These are phyloP conservation scores for Lemur catta DNA, from an alignment of 2,797 vertebrate species.

Conservation along the genomic window DNA sequence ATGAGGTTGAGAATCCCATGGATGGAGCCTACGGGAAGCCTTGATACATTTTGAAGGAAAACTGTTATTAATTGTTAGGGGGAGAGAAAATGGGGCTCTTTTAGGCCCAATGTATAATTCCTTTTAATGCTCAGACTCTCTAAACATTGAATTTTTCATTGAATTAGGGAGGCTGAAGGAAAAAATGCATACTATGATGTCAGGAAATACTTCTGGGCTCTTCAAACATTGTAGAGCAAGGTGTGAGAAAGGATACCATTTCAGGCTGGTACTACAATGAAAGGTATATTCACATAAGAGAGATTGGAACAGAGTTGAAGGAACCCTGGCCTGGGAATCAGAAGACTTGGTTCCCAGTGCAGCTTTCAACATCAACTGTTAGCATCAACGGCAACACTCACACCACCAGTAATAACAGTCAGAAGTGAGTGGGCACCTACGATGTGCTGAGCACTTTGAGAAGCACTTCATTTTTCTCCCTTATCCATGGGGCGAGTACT, in stretches of 20 bases:
- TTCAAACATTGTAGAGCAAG: neutral
- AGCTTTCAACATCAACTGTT: neutral
- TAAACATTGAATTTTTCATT: conserved; percentile 74
- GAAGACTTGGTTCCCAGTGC: neutral
- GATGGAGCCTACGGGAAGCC: neutral
- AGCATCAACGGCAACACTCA: neutral
- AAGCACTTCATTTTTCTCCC: neutral
- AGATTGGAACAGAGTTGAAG: neutral
- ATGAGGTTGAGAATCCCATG: neutral
- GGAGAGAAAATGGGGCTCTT: conserved; percentile 62
- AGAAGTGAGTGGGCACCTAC: neutral
- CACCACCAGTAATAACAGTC: neutral
- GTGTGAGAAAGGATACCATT: neutral
- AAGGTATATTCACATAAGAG: neutral
- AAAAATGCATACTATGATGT: neutral
- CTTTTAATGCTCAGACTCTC: conserved; percentile 52
- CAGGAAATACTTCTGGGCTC: neutral
- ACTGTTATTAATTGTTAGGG: conserved; percentile 71
- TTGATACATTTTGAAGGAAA: conserved; percentile 64
- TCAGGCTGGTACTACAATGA: neutral
- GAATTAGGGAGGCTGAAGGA: neutral
- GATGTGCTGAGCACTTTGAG: neutral
- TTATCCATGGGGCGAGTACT: neutral
- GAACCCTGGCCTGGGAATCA: neutral
- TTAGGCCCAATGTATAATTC: conserved; percentile 68